Conservation (phyloP, 2,797 vertebrate species). For the Sciurus carolinensis region DNA sequence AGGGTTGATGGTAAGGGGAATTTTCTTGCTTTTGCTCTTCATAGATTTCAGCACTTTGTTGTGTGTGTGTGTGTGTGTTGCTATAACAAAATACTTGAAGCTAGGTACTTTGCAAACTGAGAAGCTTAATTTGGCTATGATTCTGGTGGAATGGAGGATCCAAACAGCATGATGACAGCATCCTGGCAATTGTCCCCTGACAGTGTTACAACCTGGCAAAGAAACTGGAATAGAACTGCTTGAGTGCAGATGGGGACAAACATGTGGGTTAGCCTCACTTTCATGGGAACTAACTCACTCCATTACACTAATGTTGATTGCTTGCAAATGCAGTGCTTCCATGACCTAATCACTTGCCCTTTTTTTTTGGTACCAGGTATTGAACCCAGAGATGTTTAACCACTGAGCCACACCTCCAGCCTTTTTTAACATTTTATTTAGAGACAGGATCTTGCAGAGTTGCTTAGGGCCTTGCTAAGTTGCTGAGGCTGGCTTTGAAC, state of each 20-base stretch:
- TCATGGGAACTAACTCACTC: background rate
- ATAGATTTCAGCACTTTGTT: background rate
- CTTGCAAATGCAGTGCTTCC: rapidly evolving
- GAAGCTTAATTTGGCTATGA: background rate
- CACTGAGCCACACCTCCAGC: too few species aligned
- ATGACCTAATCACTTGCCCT: background rate
- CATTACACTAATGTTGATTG: background rate
- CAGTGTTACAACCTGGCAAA: too few species aligned
- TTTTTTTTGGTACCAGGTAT: too few species aligned
- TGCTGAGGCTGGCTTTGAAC: too few species aligned
- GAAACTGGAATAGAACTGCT: background rate
- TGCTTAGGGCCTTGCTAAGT: too few species aligned
- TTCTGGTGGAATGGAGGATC: background rate
- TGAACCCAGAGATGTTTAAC: too few species aligned
- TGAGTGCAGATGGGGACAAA: background rate
- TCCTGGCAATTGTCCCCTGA: background rate
- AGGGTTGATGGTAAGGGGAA: background rate
- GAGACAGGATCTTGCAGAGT: too few species aligned
- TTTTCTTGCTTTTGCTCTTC: background rate
- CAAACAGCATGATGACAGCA: background rate
- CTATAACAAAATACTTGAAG: background rate
- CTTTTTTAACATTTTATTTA: too few species aligned
- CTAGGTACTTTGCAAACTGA: background rate
- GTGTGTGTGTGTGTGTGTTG: background rate
- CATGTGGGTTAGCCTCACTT: too few species aligned